phyloP scores from a whole-genome alignment of 2,797 vertebrate genomes.

The Melanogrammus aeglefinus region DNA sequence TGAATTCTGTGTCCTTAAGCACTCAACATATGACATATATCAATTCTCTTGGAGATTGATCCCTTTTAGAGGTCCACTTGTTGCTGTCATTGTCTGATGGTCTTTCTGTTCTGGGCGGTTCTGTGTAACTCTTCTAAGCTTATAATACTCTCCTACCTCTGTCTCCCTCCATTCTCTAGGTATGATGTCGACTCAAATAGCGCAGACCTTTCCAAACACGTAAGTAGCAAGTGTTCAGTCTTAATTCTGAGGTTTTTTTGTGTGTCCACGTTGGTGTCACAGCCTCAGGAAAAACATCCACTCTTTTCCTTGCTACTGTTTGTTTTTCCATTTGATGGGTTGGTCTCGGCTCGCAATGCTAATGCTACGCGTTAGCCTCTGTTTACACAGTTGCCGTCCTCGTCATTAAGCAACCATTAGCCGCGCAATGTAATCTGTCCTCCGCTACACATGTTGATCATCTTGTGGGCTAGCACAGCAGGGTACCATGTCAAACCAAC shows the following conservation, averaged over 20 bases:
- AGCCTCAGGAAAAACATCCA: background rate
- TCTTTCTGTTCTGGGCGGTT: too few relatives aligned
- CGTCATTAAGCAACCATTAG: background rate
- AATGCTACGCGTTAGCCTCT: background rate
- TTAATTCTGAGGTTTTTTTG: background rate
- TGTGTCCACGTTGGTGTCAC: background rate
- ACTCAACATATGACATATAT: too few relatives aligned
- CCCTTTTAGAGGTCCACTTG: too few relatives aligned
- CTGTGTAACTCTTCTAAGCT: background rate
- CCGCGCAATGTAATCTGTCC: background rate
- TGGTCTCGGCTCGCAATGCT: background rate
- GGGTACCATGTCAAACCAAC: background rate
- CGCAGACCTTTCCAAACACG: constrained; percentile 94
- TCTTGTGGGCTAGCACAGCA: background rate
- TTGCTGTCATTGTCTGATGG: too few relatives aligned
- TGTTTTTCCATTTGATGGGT: background rate
- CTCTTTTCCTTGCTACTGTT: background rate
- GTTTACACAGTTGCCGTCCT: background rate
- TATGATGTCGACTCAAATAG: constrained; percentile 98
- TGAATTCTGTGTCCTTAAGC: too few relatives aligned
- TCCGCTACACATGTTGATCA: background rate
- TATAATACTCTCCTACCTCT: background rate
- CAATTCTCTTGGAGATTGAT: too few relatives aligned
- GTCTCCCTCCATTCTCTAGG: constrained; percentile 68
- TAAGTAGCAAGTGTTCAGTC: constrained; percentile 72